Evolutionary conservation across 2,797 vertebrate species (phyloP), one percentile per base, ranked within the genome.

Genomic region (Melanotaenia boesemani): DNA sequence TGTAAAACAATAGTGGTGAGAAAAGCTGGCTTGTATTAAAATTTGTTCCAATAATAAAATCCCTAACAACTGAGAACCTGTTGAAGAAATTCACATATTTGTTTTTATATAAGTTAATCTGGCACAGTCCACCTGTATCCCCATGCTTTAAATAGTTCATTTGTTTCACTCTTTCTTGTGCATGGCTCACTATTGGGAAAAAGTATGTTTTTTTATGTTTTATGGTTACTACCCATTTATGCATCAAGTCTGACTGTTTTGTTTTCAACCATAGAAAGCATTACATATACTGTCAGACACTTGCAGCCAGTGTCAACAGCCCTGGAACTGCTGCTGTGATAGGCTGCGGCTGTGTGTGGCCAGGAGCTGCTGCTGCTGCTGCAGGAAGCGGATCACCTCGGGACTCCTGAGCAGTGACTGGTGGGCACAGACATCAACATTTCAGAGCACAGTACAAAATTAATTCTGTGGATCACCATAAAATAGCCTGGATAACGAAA

Each of bases 361-460:
- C 89, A 99, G 89, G 28, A 98, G 93, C 39, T 96, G 95, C 88
- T 99, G 98, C 82, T 98, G 97, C 83, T 96, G 97, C 90, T 99
- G 98, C 36, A 99, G 93, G 89, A 99, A 99, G 34, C 96, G 94
- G 72, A 98, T 97, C 75, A 99, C 97, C 91, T 98, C 97, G 41
- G 98, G 98, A 93, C 98, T 99, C 91, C 98, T 94, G 77, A 99
- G 93, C 30, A 99, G 91, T 1, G 98, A 98, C 98, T 99, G 89
- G 22, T 89, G 8, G 68, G 85, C 50, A 83, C 16, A 83, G 2
- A 83, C n/a, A 59, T 62, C 37, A 2, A 26, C 37, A 46, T 34
- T 20, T 30, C 3, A 62, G 26, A 22, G n/a, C 20, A 22, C 20
- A 50, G n/a, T 50, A n/a, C 39, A 41, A 41, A 39, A 39, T 39